phyloP scores from a whole-genome alignment of 2,113 vertebrate species.

The Labrus mixtus region DNA sequence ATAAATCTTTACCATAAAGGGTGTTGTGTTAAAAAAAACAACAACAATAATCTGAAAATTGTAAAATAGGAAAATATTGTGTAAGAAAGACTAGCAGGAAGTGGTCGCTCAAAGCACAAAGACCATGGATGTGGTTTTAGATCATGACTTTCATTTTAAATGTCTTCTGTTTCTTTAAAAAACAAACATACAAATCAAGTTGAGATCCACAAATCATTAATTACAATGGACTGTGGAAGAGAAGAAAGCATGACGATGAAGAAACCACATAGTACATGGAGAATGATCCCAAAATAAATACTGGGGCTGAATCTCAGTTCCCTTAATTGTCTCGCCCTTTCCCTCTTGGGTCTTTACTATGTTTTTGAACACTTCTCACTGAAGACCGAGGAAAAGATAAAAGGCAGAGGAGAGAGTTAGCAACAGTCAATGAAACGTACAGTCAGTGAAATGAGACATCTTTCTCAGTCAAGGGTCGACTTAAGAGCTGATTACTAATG shows the following conservation, averaged over 20 bases:
- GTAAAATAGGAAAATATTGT: too few species aligned
- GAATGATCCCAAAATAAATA: conserved; percentile 12
- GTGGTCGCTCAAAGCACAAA: background rate
- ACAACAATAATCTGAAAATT: background rate
- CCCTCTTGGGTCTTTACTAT: background rate
- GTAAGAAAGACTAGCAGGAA: background rate
- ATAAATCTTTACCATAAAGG: background rate
- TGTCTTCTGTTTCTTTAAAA: background rate
- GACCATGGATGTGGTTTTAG: background rate
- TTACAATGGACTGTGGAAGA: background rate
- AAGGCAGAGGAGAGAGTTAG: conserved; percentile 3
- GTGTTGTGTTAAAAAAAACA: background rate
- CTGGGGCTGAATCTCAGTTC: background rate
- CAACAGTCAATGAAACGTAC: conserved; percentile 35
- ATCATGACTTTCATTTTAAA: background rate
- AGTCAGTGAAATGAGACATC: conserved; percentile 45
- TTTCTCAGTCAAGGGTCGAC: conserved; percentile 17
- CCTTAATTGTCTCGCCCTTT: background rate
- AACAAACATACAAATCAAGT: background rate
- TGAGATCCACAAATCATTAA: background rate
- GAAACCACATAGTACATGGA: background rate
- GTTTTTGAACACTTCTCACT: background rate
- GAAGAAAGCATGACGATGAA: background rate
- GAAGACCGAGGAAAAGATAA: background rate
- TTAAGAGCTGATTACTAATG: conserved; percentile 26